These are phyloP conservation scores for Marronus borbonicus DNA, from an alignment of 2,888 invertebrate species.

Conservation along the genomic window DNA sequence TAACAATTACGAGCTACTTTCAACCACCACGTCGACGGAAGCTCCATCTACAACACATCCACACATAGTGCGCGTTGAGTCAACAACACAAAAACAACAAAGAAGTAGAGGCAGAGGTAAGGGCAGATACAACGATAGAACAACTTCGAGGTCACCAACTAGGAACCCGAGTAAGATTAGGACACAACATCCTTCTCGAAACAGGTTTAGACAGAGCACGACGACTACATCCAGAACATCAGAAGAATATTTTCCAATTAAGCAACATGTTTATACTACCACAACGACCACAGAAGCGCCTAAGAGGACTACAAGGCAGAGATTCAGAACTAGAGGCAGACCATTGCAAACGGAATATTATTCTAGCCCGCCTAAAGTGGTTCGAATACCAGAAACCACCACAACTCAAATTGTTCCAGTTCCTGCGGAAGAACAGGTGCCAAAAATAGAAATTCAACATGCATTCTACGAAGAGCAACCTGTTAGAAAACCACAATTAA, in stretches of 20 bases:
- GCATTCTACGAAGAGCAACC: slow-evolving; percentile 30
- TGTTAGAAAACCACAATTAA: slow-evolving; percentile 45
- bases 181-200: slow-evolving; percentile 53
- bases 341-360: slow-evolving; percentile 53
- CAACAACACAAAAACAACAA: slow-evolving; percentile 69
- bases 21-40: slow-evolving; percentile 27
- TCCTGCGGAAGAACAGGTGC: slow-evolving; percentile 4
- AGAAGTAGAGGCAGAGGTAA: slow-evolving; percentile 72
- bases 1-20: slow-evolving; percentile 16
- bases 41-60: not conserved
- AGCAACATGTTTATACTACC: slow-evolving; percentile 15
- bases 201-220: slow-evolving; percentile 48
- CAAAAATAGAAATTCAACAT: slow-evolving; percentile 21
- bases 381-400: slow-evolving; percentile 33
- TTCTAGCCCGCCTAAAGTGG: slow-evolving; percentile 22
- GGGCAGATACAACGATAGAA: slow-evolving; percentile 59
- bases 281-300: slow-evolving; percentile 50
- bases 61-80: slow-evolving; percentile 59
- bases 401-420: slow-evolving; percentile 17
- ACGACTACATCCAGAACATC: slow-evolving; percentile 45
- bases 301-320: slow-evolving; percentile 58
- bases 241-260: slow-evolving; percentile 20
- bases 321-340: slow-evolving; percentile 65
- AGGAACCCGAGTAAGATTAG: slow-evolving; percentile 56
- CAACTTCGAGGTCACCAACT: slow-evolving; percentile 52